Base-by-base conservation (phyloP, 2,888 invertebrate genomes). In the Galeopsomyia nigrocyanea region DNA sequence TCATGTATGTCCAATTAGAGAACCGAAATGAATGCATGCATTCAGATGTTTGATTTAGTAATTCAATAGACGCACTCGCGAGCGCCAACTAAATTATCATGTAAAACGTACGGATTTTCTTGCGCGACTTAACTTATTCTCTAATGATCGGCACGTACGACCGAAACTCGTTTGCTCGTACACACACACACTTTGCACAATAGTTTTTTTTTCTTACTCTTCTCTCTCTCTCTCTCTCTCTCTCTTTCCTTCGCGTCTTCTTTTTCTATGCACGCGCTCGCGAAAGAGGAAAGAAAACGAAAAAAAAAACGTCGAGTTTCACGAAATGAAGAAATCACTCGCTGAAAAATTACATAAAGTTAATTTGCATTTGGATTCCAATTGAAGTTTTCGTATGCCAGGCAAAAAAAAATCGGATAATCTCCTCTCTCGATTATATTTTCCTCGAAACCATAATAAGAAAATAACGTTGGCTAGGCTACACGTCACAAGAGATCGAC, bases 281-380 rank as follows among this genome's bases (percentile, higher is more conserved):
- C 39, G 26, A 26, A 2, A 5, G 5, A 26, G 26, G 26, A 26
- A 26, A 26, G 5, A 2, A 26, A 26, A 26, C 26, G 3, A n/a
- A 31, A 31, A 57, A 50, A 61, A 63, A 51, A n/a, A 53, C 53
- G 6, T 53, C 39, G 6, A 39, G 39, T 58, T 63, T 64, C 51
- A 50, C n/a, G 26, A 21, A 65, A 68, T 65, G 55, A 46, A 50
- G 19, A 69, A 73, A 58, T n/a, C n/a, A n/a, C 50, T n/a, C 49
- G 26, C 39, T 21, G 57, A 46, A 39, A 10, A 68, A 49, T 73
- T 51, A 65, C 47, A 53, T 53, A 46, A 47, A 64, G 53, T 9
- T 14, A 21, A 61, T 65, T 73, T 61, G 47, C 56, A 65, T 61
- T 68, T 7, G 39, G 26, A 26, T 26, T 68, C 5, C 55, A 74